phyloP scores from a whole-genome alignment of 1,140 invertebrate species.

The Bombus soroeensis region DNA sequence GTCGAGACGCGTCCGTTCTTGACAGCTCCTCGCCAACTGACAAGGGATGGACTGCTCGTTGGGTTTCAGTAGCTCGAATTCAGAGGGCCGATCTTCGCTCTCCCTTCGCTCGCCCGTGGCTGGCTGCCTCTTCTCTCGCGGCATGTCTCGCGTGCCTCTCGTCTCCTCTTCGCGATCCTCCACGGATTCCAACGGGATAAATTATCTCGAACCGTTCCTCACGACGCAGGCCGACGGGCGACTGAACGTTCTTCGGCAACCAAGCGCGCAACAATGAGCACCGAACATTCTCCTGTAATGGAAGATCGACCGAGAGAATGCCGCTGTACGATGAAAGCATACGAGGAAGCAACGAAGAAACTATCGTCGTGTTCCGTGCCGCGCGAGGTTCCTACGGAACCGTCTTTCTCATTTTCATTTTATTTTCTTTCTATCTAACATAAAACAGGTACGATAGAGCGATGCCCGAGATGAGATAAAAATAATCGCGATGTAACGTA shows the following conservation, averaged over 20 bases:
- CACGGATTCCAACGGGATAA: conserved; percentile 2
- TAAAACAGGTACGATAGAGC: no score
- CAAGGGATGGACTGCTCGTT: conserved; percentile 69
- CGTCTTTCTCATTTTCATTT: no score
- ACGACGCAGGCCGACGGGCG: neutral
- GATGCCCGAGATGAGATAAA: no score
- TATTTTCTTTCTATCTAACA: no score
- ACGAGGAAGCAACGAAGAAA: neutral
- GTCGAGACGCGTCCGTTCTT: conserved; percentile 62
- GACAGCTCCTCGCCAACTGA: conserved; percentile 70
- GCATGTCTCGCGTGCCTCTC: neutral
- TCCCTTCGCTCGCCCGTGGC: neutral
- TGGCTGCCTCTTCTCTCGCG: neutral
- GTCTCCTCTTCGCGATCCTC: neutral
- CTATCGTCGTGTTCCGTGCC: neutral
- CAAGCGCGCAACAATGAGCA: neutral
- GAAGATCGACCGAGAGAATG: neutral
- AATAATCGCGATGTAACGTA: no score
- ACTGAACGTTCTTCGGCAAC: neutral
- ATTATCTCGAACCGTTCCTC: conserved; percentile 6
- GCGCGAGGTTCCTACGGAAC: no score
- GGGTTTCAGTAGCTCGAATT: conserved; percentile 73
- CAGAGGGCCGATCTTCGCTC: conserved; percentile 39
- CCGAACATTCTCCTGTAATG: neutral
- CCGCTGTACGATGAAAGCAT: neutral